Evolutionary conservation across 2,797 vertebrate species (phyloP), one percentile per base, ranked within the genome.

Genomic region (Delichon dasypus): DNA sequence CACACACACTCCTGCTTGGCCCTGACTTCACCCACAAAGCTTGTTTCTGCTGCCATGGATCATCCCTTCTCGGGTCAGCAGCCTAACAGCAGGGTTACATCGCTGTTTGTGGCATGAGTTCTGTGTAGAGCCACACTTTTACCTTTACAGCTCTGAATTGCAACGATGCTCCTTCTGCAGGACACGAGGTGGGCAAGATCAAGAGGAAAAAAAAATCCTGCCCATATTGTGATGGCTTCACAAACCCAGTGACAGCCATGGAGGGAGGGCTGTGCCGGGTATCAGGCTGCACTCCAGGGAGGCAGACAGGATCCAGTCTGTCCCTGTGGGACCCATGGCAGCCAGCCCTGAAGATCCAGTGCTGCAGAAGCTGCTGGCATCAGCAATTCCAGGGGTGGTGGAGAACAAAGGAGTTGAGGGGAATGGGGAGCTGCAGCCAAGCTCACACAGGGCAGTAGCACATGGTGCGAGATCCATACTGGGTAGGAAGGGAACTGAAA

Each of bases 241-340:
- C 15, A 16, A 36, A 26, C 17, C 10, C 1, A 0, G 38, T 23
- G 25, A 13, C 1, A 29, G 58, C 3, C 18, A 2, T 0, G 3
- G 15, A 42, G 48, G 45, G n/a, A 22, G 0, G 4, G 60, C 8
- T 70, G 53, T 36, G 66, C 29, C 34, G 55, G 44, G 32, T 17
- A 58, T 11, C 36, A 66, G 62, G 78, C 50, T 64, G 72, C 1
- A 1, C 27, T 45, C 42, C 7, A 5, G 22, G 32, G 18, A 42
- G 64, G 25, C 30, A 71, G 40, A 42, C 27, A 48, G 53, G 61
- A 21, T 9, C 34, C 60, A 20, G 16, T 11, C 40, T 16, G 23
- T 60, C 57, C 47, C 29, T 7, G 7, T 29, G 25, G 27, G 26
- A 12, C 25, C 11, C 14, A 8, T 18, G 30, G 57, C 73, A 62